Conservation (phyloP, 2,113 vertebrate genomes). For the Gorsachius goisagi region DNA sequence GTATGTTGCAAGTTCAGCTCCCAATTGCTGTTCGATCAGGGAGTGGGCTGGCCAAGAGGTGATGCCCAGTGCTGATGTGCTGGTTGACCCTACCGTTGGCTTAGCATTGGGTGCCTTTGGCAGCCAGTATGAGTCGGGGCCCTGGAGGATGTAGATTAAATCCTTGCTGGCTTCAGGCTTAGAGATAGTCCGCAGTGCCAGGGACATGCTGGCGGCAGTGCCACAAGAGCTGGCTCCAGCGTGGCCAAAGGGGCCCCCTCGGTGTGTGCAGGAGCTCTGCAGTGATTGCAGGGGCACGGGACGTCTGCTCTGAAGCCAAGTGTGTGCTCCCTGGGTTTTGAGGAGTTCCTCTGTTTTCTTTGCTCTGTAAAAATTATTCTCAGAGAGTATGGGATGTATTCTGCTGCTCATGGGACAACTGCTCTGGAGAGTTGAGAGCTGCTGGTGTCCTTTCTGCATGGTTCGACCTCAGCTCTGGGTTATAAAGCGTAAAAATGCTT, state of each 20-base stretch:
- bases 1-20: not conserved
- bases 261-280: not conserved
- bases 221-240: rapidly evolving
- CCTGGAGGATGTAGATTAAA: not conserved
- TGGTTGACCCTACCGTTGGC: rapidly evolving
- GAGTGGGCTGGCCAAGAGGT: not conserved
- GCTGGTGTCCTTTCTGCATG: not conserved
- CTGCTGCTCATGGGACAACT: not conserved
- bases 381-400: not conserved
- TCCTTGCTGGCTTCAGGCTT: not conserved
- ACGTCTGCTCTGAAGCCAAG: not conserved
- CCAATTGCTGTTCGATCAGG: not conserved
- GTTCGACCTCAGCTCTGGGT: not conserved
- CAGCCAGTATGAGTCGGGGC: not conserved
- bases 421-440: not conserved
- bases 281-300: not conserved
- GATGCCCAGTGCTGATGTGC: not conserved
- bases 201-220: rapidly evolving
- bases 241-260: rapidly evolving
- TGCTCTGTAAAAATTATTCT: not conserved
- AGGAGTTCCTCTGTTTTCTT: not conserved
- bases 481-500: not conserved
- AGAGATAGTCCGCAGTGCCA: not conserved
- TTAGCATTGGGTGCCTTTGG: not conserved
- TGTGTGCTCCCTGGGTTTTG: not conserved